These are phyloP conservation scores for Belonocnema kinseyi DNA, from an alignment of 1,140 invertebrate genomes.

Conservation along the genomic window DNA sequence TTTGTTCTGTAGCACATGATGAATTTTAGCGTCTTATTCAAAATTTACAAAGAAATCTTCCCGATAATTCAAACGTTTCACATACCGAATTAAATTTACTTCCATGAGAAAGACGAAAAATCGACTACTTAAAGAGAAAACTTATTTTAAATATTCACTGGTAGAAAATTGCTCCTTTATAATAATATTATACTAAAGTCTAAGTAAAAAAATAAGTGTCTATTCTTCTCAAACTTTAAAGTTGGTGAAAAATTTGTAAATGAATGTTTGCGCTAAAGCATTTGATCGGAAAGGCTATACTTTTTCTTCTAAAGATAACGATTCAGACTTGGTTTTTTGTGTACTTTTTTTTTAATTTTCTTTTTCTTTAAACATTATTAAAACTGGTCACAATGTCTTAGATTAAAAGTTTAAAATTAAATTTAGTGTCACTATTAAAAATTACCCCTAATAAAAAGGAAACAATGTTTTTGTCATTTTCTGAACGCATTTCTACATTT, in stretches of 20 bases:
- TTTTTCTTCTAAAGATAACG: background rate
- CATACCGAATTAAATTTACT: too few species aligned
- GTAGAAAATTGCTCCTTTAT: background rate
- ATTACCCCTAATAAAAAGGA: background rate
- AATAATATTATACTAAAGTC: background rate
- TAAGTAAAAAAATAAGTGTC: constrained; percentile 19
- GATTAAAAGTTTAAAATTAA: background rate
- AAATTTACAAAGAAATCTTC: constrained; percentile 11
- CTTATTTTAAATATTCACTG: too few species aligned
- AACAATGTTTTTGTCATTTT: constrained; percentile 11
- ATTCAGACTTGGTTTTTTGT: constrained; percentile 4
- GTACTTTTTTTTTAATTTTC: background rate
- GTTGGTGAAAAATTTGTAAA: background rate
- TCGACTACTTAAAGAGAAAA: too few species aligned
- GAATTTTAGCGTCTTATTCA: background rate
- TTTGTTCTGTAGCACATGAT: background rate
- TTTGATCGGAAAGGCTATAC: background rate
- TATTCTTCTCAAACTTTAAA: background rate
- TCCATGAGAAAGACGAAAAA: too few species aligned
- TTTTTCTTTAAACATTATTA: background rate
- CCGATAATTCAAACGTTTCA: background rate
- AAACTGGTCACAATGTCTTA: background rate
- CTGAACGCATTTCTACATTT: background rate
- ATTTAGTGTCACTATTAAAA: background rate
- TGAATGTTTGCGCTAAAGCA: background rate